Evolutionary conservation across 1,140 invertebrate species (phyloP), one percentile per base, ranked within the genome.

Genomic region (Propsilocerus akamusi): DNA sequence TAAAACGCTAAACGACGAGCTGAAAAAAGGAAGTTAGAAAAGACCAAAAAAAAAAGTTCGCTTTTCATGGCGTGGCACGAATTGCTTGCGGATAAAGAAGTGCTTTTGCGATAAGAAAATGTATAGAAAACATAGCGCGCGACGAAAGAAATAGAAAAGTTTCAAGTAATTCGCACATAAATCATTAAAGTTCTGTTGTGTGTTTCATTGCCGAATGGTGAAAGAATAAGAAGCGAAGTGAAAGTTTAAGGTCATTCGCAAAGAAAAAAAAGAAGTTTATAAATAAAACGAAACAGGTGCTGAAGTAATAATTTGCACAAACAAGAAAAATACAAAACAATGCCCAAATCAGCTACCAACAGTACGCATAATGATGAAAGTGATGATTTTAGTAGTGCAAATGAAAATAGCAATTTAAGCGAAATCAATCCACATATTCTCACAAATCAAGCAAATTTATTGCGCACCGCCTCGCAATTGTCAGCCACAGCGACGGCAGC

Each of bases 351-450:
- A 41, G 34, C 12, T 4, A n/a, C n/a, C n/a, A n/a, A n/a, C n/a
- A 41, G 34, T 10, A 41, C 34, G 34, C 34, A 41, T 41, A 41
- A 41, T 41, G 34, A 41, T 41, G 34, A 41, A 17, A 41, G 34
- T 41, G 34, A 41, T 41, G 34, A 41, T 41, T 41, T 41, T 41
- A 41, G 34, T 20, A 41, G 34, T 20, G 14, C 34, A 41, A 41
- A 41, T 41, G 34, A 41, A 20, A 41, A 41, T 17, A 41, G 34
- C 14, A 41, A 41, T 41, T 41, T 41, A 17, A 41, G 34, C 22
- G 34, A 41, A 41, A 41, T 41, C 34, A 41, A 41, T 41, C 34
- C 34, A 20, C 22, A 20, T 5, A 20, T 41, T 14, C 34, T 41
- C 3, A 20, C 34, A 41, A 20, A 14, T 5, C 34, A 41, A 17